A percentile compares a stretch with the other conserved stretches of the same genome.
These are phyloP conservation scores for Masnerella sp. DNA, from an alignment of 2,888 invertebrate species.

Conservation along the genomic window DNA sequence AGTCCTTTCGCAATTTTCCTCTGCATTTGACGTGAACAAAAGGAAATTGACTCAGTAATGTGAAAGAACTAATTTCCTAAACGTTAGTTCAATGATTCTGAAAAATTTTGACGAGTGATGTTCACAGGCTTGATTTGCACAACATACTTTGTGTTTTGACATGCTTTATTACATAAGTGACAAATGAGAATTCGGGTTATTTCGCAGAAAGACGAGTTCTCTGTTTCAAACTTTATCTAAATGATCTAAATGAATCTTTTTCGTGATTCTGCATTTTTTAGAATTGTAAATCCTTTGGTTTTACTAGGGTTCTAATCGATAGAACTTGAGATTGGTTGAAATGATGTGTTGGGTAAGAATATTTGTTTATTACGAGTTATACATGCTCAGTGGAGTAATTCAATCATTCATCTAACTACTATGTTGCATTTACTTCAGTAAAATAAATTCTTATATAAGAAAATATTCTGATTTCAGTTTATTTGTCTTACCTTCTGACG, in stretches of 20 bases:
- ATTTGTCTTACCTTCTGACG: neutral
- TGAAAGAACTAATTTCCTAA: conserved; percentile 3
- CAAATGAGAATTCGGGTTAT: conserved; percentile 8
- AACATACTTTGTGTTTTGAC: neutral
- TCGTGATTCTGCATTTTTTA: conserved; percentile 29
- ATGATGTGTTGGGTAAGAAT: too few relatives aligned
- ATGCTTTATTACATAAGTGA: neutral
- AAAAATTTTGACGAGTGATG: conserved; percentile 10
- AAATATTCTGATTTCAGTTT: neutral
- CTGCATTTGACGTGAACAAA: conserved; percentile 27
- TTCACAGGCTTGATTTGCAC: conserved; percentile 10
- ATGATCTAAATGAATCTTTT: neutral
- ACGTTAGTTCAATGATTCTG: conserved; percentile 31
- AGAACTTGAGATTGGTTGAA: too few relatives aligned
- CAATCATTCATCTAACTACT: conserved; percentile 3
- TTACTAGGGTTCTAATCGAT: neutral
- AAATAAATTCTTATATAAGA: conserved; percentile 49
- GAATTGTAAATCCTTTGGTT: neutral
- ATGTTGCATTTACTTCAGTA: conserved; percentile 13
- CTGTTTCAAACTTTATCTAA: too few relatives aligned
- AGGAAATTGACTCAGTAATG: neutral
- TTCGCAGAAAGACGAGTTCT: too few relatives aligned
- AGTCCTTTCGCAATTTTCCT: conserved; percentile 38
- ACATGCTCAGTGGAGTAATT: too few relatives aligned
- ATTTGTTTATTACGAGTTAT: too few relatives aligned